Base-by-base conservation (phyloP, 2,113 vertebrate genomes). In the Agapornis roseicollis region DNA sequence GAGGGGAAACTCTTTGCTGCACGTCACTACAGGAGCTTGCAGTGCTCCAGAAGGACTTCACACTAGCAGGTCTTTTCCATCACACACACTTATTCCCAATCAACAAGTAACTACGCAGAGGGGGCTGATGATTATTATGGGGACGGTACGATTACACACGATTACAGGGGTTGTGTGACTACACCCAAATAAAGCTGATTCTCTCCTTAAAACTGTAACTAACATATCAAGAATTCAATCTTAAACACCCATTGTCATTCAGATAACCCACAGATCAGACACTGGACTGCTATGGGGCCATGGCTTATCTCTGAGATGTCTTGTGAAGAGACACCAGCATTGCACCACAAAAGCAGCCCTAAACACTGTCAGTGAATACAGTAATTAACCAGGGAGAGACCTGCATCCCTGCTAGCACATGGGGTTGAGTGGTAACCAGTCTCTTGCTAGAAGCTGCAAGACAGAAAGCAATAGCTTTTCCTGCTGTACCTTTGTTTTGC, bases 281-380 rank as follows among this genome's bases (percentile, higher is more conserved):
- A 35, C 49, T 80, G 44, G 64, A 19, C 27, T n/a, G 11, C 29
- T 46, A 16, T 8, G 15, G 10, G 22, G 11, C n/a, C 7, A 5
- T 11, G 13, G 53, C 33, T 68, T 50, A n/a, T 22, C 49, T 63
- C 28, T 0, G 0, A 64, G 68, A 24, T 1, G 2, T 16, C 64
- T 53, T 10, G 52, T 20, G 56, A 44, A 31, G 4, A 65, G 56
- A 52, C 23, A 81, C 9, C 9, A 47, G 12, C 2, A 0, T 6
- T 6, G 2, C 18, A 33, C 44, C 56, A 87, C 71, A 39, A 78
- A 55, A 61, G 31, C 19, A 55, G 47, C 20, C 47, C 41, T 56
- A 55, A 73, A 10, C 24, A 63, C 35, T 52, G 18, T 25, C 58
- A 53, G 47, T 16, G 3, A 63, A 17, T 22, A 42, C 19, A 27